phyloP scores from a whole-genome alignment of 1,140 invertebrate species.

The Zaprionus africanus region DNA sequence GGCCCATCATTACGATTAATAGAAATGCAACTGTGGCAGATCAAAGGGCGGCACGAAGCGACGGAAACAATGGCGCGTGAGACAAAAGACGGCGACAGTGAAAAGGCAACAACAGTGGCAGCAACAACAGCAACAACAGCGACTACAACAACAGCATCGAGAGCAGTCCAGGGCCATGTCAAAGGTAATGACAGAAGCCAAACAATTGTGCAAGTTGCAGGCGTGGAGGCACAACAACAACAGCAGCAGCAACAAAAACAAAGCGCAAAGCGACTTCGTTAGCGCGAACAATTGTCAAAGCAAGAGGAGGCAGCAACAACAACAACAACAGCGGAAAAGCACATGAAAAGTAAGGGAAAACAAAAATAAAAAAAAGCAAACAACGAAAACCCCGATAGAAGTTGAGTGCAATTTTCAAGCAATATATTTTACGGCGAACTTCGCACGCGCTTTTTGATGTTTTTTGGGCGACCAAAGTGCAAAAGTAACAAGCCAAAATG shows the following conservation, averaged over 20 bases:
- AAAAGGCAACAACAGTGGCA: conserved; percentile 66
- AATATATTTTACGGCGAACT: conserved; percentile 75
- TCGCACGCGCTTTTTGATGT: conserved; percentile 78
- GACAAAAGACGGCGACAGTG: conserved; percentile 78
- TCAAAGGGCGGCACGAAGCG: conserved; percentile 56
- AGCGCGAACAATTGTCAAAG: conserved; percentile 71
- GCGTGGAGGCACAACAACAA: conserved; percentile 29
- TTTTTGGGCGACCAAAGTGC: conserved; percentile 57
- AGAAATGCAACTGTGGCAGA: conserved; percentile 69
- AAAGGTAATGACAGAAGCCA: conserved; percentile 81
- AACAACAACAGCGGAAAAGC: conserved; percentile 9
- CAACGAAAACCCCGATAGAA: conserved; percentile 27
- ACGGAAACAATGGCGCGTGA: conserved; percentile 67
- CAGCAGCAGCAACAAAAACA: conserved; percentile 20
- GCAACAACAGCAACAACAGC: conserved; percentile 49
- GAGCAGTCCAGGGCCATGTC: conserved; percentile 60
- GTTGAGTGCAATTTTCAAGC: conserved; percentile 70
- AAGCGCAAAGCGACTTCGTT: conserved; percentile 67
- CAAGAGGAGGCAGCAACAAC: conserved; percentile 22
- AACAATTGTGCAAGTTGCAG: conserved; percentile 78
- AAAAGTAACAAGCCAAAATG: conserved; percentile 71
- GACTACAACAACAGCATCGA: conserved; percentile 48
- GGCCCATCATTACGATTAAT: conserved; percentile 77
- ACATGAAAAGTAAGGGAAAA: conserved; percentile 33
- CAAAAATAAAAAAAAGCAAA: conserved; percentile 28